phyloP scores from a whole-genome alignment of 2,888 invertebrate species.

The Hemicrepidius hirtus region DNA sequence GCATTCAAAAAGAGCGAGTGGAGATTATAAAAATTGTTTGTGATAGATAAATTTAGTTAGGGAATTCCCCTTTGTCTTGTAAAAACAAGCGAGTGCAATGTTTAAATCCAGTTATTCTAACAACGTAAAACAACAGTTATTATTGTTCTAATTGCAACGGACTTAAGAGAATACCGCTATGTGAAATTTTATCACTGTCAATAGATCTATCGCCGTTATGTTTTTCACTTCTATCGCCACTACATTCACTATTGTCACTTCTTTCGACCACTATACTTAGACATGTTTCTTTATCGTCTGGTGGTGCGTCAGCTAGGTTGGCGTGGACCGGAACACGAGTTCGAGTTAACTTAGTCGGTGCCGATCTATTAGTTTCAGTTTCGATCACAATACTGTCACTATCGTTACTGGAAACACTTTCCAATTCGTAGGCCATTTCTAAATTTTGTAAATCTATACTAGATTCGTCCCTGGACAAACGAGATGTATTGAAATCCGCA shows the following conservation, averaged over 20 bases:
- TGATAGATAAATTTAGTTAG: too few relatives aligned
- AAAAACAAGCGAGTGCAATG: conserved; percentile 19
- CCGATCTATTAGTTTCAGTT: conserved; percentile 40
- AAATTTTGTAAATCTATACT: conserved; percentile 71
- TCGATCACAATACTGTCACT: conserved; percentile 58
- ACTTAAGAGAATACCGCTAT: conserved; percentile 78
- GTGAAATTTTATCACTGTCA: conserved; percentile 67
- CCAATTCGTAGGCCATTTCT: conserved; percentile 67
- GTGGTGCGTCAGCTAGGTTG: conserved; percentile 48
- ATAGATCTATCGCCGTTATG: conserved; percentile 47
- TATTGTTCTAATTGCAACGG: conserved; percentile 77
- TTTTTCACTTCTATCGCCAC: conserved; percentile 55
- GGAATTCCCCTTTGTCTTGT: too few relatives aligned
- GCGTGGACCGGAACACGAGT: conserved; percentile 63
- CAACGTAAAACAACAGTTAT: conserved; percentile 51
- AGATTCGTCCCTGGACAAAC: conserved; percentile 67
- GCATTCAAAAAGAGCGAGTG: too few relatives aligned
- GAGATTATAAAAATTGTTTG: too few relatives aligned
- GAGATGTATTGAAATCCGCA: conserved; percentile 62
- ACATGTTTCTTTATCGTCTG: conserved; percentile 57
- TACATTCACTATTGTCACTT: conserved; percentile 63
- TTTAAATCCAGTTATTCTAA: conserved; percentile 39
- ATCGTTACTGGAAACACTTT: conserved; percentile 67
- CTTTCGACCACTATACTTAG: conserved; percentile 71
- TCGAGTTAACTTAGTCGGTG: conserved; percentile 65